These are phyloP conservation scores for Bubo scandiacus DNA, from an alignment of 2,113 vertebrate genomes.

Conservation along the genomic window DNA sequence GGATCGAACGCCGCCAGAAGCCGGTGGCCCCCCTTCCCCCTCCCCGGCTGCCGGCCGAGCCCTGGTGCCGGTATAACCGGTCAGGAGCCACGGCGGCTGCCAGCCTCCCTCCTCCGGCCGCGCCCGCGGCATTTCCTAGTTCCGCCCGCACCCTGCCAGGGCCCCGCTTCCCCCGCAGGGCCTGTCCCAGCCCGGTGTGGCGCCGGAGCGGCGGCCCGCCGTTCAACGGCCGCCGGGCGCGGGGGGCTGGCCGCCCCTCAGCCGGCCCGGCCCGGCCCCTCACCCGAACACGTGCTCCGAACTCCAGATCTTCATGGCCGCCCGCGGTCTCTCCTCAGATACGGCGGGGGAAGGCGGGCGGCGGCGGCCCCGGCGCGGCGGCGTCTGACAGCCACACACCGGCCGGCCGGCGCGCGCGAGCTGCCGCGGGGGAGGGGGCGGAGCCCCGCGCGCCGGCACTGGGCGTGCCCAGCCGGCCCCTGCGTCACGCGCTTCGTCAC, in stretches of 20 bases:
- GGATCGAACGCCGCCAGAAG: no score
- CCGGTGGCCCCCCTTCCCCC: background rate
- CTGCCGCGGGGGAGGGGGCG: background rate
- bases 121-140: background rate
- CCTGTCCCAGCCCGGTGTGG: background rate
- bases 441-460: background rate
- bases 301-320: constrained; percentile 78
- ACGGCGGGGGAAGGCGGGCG: background rate
- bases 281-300: constrained; percentile 79
- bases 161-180: background rate
- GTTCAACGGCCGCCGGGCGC: background rate
- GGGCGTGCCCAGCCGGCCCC: background rate
- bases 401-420: background rate
- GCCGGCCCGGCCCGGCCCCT: background rate
- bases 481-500: background rate
- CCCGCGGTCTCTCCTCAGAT: background rate
- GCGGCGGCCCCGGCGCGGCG: no score
- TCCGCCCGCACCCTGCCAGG: background rate
- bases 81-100: background rate
- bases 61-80: background rate
- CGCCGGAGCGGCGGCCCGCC: background rate
- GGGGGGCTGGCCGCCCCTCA: no score
- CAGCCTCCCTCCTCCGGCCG: background rate
- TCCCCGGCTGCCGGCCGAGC: no score
- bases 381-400: background rate